These are phyloP conservation scores for Eilema sororculum DNA, from an alignment of 2,888 invertebrate species.

Conservation along the genomic window DNA sequence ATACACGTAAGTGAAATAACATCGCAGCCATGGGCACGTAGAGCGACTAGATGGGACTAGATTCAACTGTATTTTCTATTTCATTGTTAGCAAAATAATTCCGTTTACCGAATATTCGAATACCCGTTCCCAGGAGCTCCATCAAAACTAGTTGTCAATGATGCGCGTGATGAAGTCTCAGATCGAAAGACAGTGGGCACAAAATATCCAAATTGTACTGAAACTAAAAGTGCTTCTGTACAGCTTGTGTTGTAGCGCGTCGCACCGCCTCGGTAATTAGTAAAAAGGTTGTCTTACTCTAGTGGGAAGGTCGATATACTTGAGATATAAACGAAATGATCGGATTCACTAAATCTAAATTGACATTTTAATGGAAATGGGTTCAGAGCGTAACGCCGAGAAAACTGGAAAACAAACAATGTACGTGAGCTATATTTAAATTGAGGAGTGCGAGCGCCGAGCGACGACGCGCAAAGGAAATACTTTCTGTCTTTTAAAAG, in stretches of 20 bases:
- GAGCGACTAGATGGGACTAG: too few relatives aligned
- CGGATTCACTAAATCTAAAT: slow-evolving; percentile 10
- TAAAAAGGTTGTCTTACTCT: neutral
- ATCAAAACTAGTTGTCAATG: too few relatives aligned
- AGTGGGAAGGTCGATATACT: neutral
- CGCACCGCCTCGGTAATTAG: neutral
- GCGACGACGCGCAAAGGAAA: neutral
- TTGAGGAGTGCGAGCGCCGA: neutral
- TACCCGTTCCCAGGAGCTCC: too few relatives aligned
- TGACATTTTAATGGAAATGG: slow-evolving; percentile 21
- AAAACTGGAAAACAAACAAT: slow-evolving; percentile 10
- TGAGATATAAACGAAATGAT: neutral
- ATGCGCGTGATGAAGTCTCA: too few relatives aligned
- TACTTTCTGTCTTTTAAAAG: neutral
- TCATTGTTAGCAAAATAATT: too few relatives aligned
- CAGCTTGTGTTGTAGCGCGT: too few relatives aligned
- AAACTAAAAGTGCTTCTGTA: too few relatives aligned
- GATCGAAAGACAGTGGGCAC: too few relatives aligned
- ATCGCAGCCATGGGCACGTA: too few relatives aligned
- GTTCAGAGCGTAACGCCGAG: slow-evolving; percentile 9
- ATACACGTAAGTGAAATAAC: neutral
- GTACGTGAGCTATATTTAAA: slow-evolving; percentile 17
- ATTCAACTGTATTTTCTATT: neutral
- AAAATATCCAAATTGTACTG: too few relatives aligned
- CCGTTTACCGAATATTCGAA: too few relatives aligned